Evolutionary conservation across 2,797 vertebrate genomes (phyloP).

Genomic region (Semotilus atromaculatus): DNA sequence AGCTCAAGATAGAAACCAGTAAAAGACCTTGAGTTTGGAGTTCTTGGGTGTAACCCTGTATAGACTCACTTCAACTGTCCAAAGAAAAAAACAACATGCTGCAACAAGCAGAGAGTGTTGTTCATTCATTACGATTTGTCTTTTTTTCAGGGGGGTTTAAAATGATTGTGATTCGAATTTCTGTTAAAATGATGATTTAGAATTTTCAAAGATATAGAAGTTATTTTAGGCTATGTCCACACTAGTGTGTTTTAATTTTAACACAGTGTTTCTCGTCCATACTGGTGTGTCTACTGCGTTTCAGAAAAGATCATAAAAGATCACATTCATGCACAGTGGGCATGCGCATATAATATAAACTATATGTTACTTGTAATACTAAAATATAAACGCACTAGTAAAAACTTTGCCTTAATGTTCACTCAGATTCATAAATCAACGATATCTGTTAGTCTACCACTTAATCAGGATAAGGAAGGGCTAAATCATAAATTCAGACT

Average conservation of each 20-base stretch:
- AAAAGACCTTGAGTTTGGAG: slow-evolving; percentile 5
- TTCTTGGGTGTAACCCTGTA: slow-evolving; percentile 39
- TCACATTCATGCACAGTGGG: neutral
- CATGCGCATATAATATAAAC: too few relatives aligned
- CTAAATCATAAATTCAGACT: neutral
- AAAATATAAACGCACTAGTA: neutral
- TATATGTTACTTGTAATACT: too few relatives aligned
- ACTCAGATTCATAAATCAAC: neutral
- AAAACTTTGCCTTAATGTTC: neutral
- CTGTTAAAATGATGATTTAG: too few relatives aligned
- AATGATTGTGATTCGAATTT: neutral
- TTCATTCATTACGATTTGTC: neutral
- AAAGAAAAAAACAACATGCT: slow-evolving; percentile 46
- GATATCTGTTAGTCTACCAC: neutral
- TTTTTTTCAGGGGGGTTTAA: neutral
- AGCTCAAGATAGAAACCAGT: neutral
- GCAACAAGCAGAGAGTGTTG: slow-evolving; percentile 44
- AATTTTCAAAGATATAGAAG: neutral
- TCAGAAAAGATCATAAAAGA: too few relatives aligned
- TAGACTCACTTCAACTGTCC: neutral
- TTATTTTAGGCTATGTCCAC: neutral
- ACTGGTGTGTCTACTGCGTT: neutral
- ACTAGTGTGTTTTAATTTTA: neutral
- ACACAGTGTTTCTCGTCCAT: neutral
- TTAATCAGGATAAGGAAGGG: neutral